Conservation (phyloP, 2,113 vertebrate genomes). For the Hirundichthys speculiger region DNA sequence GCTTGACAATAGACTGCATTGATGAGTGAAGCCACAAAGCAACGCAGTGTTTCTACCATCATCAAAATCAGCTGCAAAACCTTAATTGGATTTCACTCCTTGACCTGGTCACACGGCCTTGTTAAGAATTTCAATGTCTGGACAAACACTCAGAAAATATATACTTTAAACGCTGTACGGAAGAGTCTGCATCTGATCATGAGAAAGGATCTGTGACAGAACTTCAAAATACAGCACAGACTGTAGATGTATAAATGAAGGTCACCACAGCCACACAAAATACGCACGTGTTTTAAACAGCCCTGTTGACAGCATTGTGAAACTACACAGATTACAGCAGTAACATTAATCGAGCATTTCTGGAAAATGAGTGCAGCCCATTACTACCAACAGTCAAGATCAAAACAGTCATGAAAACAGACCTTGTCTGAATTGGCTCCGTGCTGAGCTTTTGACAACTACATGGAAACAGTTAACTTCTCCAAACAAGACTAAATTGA, state of each 20-base stretch:
- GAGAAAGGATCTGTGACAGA: too few species aligned
- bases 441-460: slow-evolving; percentile 43
- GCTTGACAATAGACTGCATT: slow-evolving; percentile 38
- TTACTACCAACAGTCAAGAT: slow-evolving; percentile 2
- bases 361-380: background rate
- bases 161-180: background rate
- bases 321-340: background rate
- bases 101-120: background rate
- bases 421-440: slow-evolving; percentile 14
- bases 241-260: background rate
- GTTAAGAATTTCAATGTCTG: background rate
- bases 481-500: slow-evolving; percentile 3
- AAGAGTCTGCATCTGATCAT: too few species aligned
- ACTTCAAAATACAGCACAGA: background rate
- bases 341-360: background rate
- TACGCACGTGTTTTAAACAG: background rate
- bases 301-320: background rate
- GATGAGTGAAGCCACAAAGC: slow-evolving; percentile 30
- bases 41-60: background rate
- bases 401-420: slow-evolving; percentile 25
- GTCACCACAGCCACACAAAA: background rate
- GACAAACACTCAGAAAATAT: background rate
- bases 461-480: slow-evolving; percentile 19
- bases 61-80: slow-evolving; percentile 10
- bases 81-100: slow-evolving; percentile 4